Base-by-base conservation (phyloP, 2,888 invertebrate genomes). In the Schrankia costaestrigalis region DNA sequence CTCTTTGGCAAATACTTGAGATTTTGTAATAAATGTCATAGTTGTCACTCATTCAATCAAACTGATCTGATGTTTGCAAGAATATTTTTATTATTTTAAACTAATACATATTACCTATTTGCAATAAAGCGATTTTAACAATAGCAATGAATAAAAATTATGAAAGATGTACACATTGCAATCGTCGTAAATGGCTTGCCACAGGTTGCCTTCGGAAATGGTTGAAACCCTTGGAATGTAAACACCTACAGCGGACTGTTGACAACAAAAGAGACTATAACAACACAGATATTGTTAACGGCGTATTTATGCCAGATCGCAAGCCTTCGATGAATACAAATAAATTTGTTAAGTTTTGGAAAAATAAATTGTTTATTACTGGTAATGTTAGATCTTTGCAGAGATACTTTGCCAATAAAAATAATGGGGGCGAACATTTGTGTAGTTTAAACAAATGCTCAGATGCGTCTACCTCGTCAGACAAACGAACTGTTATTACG, bases 141-240 rank as follows among this genome's bases (percentile, higher is more conserved):
- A n/a, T 26, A 42, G 57, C 51, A 55, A 84, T 86, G 86, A 86
- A 86, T 62, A 86, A 83, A 68, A 86, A 83, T 46, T 86, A 85
- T 55, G 86, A 89, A 56, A 71, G 86, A 52, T 86, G 86, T 57
- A 75, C 77, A 39, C 73, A 83, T 59, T 87, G 86, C 53, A 87
- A 81, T 63, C 78, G 84, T 33, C 82, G 85, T 40, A 86, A 84
- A 64, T 85, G 86, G 83, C 78, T 86, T 17, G 71, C 82, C 50
- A 72, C 84, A 45, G 85, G 85, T 43, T 86, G 85, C 54, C 80
- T 87, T 50, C 80, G 86, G 31, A 86, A 84, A 65, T 87, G 85
- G 86, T 69, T 85, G 46, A 86, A 84, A 57, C 86, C 86, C 34
- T 62, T 83, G 68, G 86, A 87, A 81, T 87, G 85, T 79, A 87